Evolutionary conservation across 1,140 invertebrate species (phyloP).

Genomic region (Nixonia krombeini): DNA sequence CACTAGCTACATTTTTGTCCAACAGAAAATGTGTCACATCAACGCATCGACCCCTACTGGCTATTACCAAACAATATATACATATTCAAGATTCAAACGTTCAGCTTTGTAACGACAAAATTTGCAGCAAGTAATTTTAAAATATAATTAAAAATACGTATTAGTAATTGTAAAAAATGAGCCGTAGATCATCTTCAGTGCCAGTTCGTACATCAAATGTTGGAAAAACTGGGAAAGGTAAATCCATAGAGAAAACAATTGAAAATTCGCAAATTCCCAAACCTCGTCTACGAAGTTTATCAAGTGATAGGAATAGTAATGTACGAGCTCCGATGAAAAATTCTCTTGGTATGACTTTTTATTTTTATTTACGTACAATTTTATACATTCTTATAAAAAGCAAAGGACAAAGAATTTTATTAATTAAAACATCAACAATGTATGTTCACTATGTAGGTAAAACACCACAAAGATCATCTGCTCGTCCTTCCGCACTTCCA

Average conservation of each 20-base stretch:
- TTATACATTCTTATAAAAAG: too few relatives aligned
- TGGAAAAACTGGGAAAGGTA: neutral
- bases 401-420: conserved; percentile 30
- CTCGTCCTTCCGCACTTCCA: neutral
- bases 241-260: neutral
- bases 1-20: too few relatives aligned
- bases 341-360: too few relatives aligned
- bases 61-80: too few relatives aligned
- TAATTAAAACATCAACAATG: neutral
- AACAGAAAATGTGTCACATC: too few relatives aligned
- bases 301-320: conserved; percentile 44
- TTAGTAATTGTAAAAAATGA: neutral
- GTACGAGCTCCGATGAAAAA: conserved; percentile 43
- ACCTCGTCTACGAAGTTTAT: conserved; percentile 48
- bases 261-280: conserved; percentile 54
- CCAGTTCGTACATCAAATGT: neutral
- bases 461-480: neutral
- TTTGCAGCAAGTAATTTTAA: neutral
- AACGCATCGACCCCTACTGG: too few relatives aligned
- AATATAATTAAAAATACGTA: too few relatives aligned
- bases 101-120: too few relatives aligned
- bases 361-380: too few relatives aligned
- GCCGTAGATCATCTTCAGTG: neutral
- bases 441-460: neutral
- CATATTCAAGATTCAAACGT: too few relatives aligned